Percentiles rank a stretch among this genome's conserved stretches.
Conservation (phyloP, 1,140 invertebrate genomes). For the Euglossa dilemma region DNA sequence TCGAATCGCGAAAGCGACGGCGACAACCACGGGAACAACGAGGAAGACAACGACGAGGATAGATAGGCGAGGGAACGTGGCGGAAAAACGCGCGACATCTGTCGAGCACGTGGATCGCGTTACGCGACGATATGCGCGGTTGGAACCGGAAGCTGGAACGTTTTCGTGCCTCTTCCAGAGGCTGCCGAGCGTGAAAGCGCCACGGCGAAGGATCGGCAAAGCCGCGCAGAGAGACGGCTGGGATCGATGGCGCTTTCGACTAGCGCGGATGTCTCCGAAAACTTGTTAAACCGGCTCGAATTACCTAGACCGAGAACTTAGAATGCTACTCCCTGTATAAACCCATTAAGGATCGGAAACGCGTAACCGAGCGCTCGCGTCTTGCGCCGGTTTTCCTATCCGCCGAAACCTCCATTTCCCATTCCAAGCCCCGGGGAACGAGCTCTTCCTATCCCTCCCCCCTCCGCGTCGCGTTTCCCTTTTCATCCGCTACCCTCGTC, state of each 20-base stretch:
- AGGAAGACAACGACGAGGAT: not conserved
- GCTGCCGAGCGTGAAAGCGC: not conserved
- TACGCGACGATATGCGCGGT: too few species aligned
- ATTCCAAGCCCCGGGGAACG: not conserved
- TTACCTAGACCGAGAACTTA: slow-evolving; percentile 29
- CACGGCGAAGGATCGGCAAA: too few species aligned
- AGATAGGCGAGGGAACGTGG: not conserved
- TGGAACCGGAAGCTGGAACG: not conserved
- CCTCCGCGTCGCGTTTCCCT: not conserved
- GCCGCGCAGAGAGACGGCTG: not conserved
- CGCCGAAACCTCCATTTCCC: slow-evolving; percentile 20
- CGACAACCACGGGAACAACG: not conserved
- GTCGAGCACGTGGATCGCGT: slow-evolving; percentile 18
- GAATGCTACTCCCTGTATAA: slow-evolving; percentile 45
- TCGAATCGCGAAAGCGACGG: not conserved
- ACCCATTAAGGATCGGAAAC: slow-evolving; percentile 60
- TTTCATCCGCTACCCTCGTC: not conserved
- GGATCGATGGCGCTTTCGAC: slow-evolving; percentile 15
- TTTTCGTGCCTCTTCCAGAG: not conserved
- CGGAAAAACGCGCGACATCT: slow-evolving; percentile 20
- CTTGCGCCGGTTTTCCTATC: slow-evolving; percentile 13
- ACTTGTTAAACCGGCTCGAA: slow-evolving; percentile 39
- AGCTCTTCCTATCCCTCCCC: slow-evolving; percentile 1
- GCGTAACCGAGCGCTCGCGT: slow-evolving; percentile 35
- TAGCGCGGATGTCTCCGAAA: slow-evolving; percentile 7